phyloP scores from a whole-genome alignment of 2,888 invertebrate genomes.

The Cephonodes hylas region DNA sequence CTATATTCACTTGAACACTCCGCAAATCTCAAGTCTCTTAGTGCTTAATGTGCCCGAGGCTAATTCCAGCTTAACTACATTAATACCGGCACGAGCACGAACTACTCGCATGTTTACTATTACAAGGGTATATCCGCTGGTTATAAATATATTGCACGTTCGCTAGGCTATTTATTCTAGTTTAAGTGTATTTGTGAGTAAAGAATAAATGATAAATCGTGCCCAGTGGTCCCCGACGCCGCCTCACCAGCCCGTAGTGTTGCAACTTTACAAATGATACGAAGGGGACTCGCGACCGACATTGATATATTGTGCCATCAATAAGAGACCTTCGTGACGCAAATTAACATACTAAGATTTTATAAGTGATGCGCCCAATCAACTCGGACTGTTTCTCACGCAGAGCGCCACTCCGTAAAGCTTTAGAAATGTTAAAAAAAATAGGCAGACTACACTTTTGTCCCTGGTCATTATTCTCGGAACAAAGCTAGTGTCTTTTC shows the following conservation, averaged over 20 bases:
- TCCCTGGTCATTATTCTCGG: not conserved
- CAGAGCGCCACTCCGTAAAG: not conserved
- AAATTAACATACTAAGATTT: conserved; percentile 11
- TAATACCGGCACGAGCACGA: not conserved
- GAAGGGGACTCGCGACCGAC: conserved; percentile 38
- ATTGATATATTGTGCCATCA: conserved; percentile 47
- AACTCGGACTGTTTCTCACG: not conserved
- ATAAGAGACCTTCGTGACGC: conserved; percentile 19
- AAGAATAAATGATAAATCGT: conserved; percentile 39
- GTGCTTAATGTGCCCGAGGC: not conserved
- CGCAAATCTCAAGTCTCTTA: not conserved
- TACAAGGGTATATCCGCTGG: not conserved
- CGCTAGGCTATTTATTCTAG: not conserved
- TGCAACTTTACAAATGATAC: conserved; percentile 37
- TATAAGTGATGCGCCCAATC: not conserved
- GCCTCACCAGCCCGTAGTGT: conserved; percentile 7
- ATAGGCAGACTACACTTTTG: not conserved
- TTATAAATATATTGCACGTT: not conserved
- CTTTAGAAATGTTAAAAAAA: not conserved
- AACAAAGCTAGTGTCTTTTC: not conserved
- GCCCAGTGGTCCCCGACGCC: conserved; percentile 21
- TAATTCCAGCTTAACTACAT: conserved; percentile 7
- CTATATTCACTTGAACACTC: not conserved
- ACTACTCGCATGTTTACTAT: not conserved
- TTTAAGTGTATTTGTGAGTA: not conserved